A percentile compares a stretch with the other conserved stretches of the same genome.
Conservation (phyloP, 2,113 vertebrate genomes). For the Melanocharis versteri region DNA sequence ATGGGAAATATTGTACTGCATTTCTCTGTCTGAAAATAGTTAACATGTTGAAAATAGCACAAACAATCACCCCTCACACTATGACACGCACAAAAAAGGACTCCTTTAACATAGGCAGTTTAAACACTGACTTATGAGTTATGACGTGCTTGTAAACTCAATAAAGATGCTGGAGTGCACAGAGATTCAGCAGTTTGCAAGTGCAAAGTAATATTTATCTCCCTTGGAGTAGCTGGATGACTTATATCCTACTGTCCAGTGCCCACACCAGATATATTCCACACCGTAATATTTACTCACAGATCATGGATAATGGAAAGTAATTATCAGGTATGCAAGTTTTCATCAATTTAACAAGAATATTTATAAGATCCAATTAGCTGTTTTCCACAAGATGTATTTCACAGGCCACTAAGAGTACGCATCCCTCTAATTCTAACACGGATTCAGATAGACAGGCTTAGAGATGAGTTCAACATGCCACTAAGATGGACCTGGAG, state of each 20-base stretch:
- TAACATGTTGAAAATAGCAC: neutral
- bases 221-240: neutral
- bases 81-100: neutral
- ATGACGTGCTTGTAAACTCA: neutral
- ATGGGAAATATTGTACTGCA: neutral
- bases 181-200: neutral
- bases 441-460: neutral
- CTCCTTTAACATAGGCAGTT: neutral
- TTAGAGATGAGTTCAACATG: neutral
- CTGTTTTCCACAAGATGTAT: neutral
- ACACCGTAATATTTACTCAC: neutral
- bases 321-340: neutral
- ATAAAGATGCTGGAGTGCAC: neutral
- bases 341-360: neutral
- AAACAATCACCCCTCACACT: neutral
- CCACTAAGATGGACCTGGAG: neutral
- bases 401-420: neutral
- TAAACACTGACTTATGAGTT: neutral
- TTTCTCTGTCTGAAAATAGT: conserved; percentile 3
- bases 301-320: neutral
- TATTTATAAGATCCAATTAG: neutral
- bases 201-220: neutral
- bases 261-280: neutral
- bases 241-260: neutral
- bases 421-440: neutral